A percentile compares a stretch with the other conserved stretches of the same genome.
phyloP scores from a whole-genome alignment of 2,113 vertebrate species.

The Lagenorhynchus albirostris region DNA sequence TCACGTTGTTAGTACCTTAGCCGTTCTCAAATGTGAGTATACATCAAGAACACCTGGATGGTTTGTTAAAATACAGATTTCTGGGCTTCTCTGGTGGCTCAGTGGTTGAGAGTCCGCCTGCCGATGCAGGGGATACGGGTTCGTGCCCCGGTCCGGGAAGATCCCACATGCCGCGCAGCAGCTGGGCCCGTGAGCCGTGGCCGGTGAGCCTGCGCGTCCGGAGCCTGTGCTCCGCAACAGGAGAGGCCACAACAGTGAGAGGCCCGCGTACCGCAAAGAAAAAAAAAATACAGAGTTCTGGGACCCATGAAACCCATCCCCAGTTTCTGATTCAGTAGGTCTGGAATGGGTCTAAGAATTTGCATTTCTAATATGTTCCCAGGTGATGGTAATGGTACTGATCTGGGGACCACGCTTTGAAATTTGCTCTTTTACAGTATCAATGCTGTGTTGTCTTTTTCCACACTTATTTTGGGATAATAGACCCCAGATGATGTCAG shows the following conservation, averaged over 20 bases:
- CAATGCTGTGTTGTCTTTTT: neutral
- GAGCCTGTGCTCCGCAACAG: no score
- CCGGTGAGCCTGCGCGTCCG: no score
- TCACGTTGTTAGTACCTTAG: neutral
- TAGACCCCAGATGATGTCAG: neutral
- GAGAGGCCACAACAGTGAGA: no score
- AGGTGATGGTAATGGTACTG: neutral
- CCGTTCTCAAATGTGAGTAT: neutral
- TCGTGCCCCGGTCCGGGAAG: no score
- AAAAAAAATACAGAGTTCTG: neutral
- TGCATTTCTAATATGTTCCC: neutral
- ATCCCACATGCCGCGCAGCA: no score
- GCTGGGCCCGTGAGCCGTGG: no score
- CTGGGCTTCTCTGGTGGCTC: neutral
- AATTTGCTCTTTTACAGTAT: neutral
- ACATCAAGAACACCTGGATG: neutral
- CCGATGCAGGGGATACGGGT: no score
- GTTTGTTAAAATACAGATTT: neutral
- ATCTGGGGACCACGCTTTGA: neutral
- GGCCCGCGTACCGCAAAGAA: no score
- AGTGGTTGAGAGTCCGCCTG: no score
- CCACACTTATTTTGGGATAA: neutral
- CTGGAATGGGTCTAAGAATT: neutral
- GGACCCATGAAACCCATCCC: neutral
- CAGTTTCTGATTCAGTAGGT: neutral